phyloP scores from a whole-genome alignment of 1,140 invertebrate genomes.

The Asbolus verrucosus region DNA sequence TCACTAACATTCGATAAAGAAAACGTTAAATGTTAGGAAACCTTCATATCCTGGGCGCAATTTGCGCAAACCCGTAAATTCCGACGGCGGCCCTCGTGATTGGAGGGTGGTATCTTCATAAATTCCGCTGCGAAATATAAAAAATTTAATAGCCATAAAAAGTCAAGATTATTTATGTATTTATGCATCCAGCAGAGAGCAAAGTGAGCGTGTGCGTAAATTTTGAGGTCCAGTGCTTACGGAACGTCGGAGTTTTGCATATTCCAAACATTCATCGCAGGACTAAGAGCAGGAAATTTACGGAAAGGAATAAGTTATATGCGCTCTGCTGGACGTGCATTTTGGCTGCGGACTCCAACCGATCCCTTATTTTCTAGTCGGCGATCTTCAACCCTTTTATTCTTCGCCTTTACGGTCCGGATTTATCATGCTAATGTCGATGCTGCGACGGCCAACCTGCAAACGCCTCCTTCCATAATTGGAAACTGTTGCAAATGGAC shows the following conservation, averaged over 20 bases:
- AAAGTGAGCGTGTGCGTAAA: conserved; percentile 35
- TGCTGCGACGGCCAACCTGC: too few species aligned
- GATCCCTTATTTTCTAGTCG: conserved; percentile 5
- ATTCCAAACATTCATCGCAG: conserved; percentile 25
- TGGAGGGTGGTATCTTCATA: not conserved
- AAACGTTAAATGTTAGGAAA: not conserved
- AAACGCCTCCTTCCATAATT: too few species aligned
- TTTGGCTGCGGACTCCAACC: not conserved
- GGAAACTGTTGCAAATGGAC: too few species aligned
- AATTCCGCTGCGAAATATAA: not conserved
- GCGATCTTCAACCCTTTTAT: not conserved
- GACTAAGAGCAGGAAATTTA: conserved; percentile 11
- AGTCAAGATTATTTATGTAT: conserved; percentile 32
- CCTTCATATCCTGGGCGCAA: not conserved
- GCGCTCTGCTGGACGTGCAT: not conserved
- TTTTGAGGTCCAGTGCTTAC: conserved; percentile 29
- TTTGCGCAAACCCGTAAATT: too few species aligned
- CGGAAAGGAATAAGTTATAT: conserved; percentile 4
- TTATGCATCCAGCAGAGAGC: conserved; percentile 20
- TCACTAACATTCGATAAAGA: not conserved
- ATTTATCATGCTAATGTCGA: too few species aligned
- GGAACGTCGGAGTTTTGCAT: conserved; percentile 21
- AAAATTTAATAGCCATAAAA: conserved; percentile 20
- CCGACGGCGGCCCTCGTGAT: too few species aligned
- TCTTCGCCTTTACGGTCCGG: not conserved